phyloP scores from a whole-genome alignment of 2,797 vertebrate species.

The Rallus crepitans region DNA sequence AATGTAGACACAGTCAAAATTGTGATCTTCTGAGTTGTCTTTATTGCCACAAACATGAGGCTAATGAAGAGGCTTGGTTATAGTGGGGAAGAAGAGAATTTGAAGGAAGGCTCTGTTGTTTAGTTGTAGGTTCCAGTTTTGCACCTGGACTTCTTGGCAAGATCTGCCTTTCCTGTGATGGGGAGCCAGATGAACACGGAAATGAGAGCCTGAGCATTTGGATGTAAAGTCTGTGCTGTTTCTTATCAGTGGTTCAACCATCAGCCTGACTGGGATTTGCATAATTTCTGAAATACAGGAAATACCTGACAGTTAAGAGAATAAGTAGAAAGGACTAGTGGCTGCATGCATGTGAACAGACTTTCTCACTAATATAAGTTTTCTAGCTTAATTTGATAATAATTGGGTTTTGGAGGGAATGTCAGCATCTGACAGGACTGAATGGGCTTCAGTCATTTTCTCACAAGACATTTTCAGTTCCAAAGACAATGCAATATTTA shows the following conservation, averaged over 20 bases:
- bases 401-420: neutral
- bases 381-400: neutral
- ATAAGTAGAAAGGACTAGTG: neutral
- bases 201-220: neutral
- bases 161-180: neutral
- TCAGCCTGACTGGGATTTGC: neutral
- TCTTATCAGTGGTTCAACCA: neutral
- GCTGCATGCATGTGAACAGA: neutral
- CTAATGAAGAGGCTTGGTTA: neutral
- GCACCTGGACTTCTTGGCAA: neutral
- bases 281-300: neutral
- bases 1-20: neutral
- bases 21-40: neutral
- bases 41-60: neutral
- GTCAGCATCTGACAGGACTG: neutral
- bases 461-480: neutral
- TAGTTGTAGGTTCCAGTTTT: neutral
- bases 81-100: neutral
- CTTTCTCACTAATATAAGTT: neutral
- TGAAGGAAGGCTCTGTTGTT: neutral
- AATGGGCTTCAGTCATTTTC: neutral
- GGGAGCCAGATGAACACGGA: neutral
- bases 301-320: neutral
- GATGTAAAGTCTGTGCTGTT: neutral
- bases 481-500: neutral